Conservation (phyloP, 2,888 invertebrate species). For the Rhagonycha lutea region DNA sequence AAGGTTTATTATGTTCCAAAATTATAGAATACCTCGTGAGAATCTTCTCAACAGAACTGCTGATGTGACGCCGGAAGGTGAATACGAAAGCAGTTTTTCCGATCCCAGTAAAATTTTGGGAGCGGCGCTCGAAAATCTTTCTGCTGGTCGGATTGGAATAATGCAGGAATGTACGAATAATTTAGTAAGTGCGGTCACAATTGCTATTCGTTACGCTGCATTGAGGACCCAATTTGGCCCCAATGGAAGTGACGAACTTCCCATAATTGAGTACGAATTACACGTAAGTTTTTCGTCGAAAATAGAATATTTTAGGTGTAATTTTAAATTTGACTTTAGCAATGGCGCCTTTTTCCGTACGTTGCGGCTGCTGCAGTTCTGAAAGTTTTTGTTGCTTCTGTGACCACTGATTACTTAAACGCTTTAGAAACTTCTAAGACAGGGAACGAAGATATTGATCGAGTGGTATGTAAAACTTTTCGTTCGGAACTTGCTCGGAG, state of each 20-base stretch:
- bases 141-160: slow-evolving; percentile 80
- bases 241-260: slow-evolving; percentile 63
- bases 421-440: slow-evolving; percentile 66
- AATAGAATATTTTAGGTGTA: background rate
- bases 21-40: slow-evolving; percentile 84
- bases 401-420: slow-evolving; percentile 68
- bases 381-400: slow-evolving; percentile 67
- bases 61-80: slow-evolving; percentile 85
- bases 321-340: slow-evolving; percentile 58
- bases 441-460: slow-evolving; percentile 35
- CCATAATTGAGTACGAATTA: slow-evolving; percentile 82
- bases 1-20: slow-evolving; percentile 84
- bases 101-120: slow-evolving; percentile 86
- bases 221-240: slow-evolving; percentile 74
- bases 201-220: slow-evolving; percentile 81
- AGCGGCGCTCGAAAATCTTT: slow-evolving; percentile 83
- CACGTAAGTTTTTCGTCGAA: slow-evolving; percentile 63
- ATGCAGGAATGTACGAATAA: slow-evolving; percentile 68
- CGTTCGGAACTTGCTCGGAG: background rate
- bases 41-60: slow-evolving; percentile 86
- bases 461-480: slow-evolving; percentile 42
- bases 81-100: slow-evolving; percentile 87
- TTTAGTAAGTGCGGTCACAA: slow-evolving; percentile 72
- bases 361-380: slow-evolving; percentile 71
- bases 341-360: slow-evolving; percentile 81